Base-by-base conservation (phyloP, 2,797 vertebrate genomes). In the Microtus obscurus region DNA sequence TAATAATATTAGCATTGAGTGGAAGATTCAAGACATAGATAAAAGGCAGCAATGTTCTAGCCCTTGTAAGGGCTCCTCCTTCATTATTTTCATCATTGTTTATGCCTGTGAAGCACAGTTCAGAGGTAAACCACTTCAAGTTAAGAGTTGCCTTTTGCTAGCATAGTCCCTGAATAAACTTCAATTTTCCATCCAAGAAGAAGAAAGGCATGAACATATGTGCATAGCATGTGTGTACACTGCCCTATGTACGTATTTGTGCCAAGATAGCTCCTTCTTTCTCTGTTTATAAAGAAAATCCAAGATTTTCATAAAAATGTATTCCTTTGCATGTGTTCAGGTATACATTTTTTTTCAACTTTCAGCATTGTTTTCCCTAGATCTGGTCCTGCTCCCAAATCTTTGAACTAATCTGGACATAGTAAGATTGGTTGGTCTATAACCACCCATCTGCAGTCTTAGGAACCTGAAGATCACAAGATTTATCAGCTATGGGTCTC, bases 201-300 rank as follows among this genome's bases (percentile, higher is more conserved):
- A 1, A 61, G 2, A 29, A 34, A 93, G 56, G 11, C 59, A 69
- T 65, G 12, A 16, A 2, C 23, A 23, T 45, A 8, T 17, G 2
- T 87, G 45, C 69, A 43, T 27, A 31, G n/a, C 8, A 56, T 71
- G 21, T 43, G 19, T 76, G 34, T 34, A 21, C 9, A 78, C 13
- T 19, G 43, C 23, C 10, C 13, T 45, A 1, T 56, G 4, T 37
- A 9, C 73, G 6, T 78, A 5, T 23, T 3, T 61, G 2, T 7
- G 40, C 1, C 3, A 1, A 37, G 74, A 43, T 9, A 11, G 8
- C 34, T 43, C 12, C n/a, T 89, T 78, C 8, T 34, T 67, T 45
- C 92, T 90, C 4, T 16, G 34, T 81, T 94, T 89, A 86, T 79
- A 53, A 81, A 45, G 14, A n/a, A 90, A 83, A 93, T 1, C 9